Conservation (phyloP, 2,797 vertebrate species). For the Poecilia velifera region DNA sequence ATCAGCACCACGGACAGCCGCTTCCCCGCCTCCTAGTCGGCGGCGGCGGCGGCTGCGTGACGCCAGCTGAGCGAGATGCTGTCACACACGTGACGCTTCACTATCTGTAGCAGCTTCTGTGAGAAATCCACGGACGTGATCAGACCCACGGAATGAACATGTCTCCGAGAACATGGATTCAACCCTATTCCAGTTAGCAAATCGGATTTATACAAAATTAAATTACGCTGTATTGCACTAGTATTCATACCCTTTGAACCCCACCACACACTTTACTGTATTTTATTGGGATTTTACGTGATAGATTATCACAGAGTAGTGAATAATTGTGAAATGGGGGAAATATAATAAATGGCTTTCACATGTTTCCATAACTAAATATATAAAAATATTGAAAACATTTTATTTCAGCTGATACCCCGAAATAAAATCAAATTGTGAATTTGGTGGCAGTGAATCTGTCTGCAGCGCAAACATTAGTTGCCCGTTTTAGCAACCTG, state of each 20-base stretch:
- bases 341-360: too few relatives aligned
- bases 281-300: neutral
- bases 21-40: slow-evolving; percentile 41
- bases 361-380: neutral
- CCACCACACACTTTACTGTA: neutral
- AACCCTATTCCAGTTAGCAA: neutral
- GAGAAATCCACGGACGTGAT: neutral
- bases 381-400: neutral
- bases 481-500: neutral
- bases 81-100: slow-evolving; percentile 31
- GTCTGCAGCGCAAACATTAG: neutral
- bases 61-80: slow-evolving; percentile 6
- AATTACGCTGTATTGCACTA: neutral
- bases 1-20: slow-evolving; percentile 69
- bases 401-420: neutral
- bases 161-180: neutral
- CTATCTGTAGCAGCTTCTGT: slow-evolving; percentile 35
- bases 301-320: neutral
- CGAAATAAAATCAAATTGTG: neutral
- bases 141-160: neutral
- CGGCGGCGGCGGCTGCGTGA: slow-evolving; percentile 20
- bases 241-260: neutral
- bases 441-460: neutral
- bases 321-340: too few relatives aligned
- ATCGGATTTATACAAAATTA: neutral